phyloP scores from a whole-genome alignment of 2,113 vertebrate genomes.

The Pseudopipra pipra region DNA sequence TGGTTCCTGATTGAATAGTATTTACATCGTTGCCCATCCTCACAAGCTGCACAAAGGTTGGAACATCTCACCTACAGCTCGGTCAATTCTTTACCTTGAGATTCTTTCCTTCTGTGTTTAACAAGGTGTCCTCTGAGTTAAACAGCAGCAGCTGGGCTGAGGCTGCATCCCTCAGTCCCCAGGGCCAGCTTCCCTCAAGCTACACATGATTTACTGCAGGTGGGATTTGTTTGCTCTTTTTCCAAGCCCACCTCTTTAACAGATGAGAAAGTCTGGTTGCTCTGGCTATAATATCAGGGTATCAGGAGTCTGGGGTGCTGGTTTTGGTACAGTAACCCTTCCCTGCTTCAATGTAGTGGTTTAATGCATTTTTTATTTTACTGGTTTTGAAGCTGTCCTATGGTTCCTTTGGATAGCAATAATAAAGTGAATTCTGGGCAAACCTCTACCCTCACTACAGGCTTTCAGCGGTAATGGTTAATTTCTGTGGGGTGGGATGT shows the following conservation, averaged over 20 bases:
- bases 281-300: neutral
- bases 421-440: neutral
- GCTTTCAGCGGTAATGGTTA: neutral
- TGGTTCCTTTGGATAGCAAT: rapidly evolving
- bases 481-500: neutral
- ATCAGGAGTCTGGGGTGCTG: neutral
- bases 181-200: neutral
- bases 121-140: neutral
- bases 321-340: neutral
- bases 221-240: neutral
- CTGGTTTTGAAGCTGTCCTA: neutral
- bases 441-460: neutral
- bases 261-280: neutral
- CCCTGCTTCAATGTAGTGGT: neutral
- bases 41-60: neutral
- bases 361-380: neutral
- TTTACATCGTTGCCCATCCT: neutral
- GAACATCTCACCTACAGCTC: neutral
- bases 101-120: neutral
- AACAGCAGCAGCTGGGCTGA: neutral
- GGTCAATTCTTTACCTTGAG: neutral
- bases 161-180: neutral
- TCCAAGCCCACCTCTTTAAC: neutral
- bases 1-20: neutral
- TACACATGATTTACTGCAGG: neutral